Evolutionary conservation across 1,140 invertebrate species (phyloP).

Genomic region (Penaeus japonicus): DNA sequence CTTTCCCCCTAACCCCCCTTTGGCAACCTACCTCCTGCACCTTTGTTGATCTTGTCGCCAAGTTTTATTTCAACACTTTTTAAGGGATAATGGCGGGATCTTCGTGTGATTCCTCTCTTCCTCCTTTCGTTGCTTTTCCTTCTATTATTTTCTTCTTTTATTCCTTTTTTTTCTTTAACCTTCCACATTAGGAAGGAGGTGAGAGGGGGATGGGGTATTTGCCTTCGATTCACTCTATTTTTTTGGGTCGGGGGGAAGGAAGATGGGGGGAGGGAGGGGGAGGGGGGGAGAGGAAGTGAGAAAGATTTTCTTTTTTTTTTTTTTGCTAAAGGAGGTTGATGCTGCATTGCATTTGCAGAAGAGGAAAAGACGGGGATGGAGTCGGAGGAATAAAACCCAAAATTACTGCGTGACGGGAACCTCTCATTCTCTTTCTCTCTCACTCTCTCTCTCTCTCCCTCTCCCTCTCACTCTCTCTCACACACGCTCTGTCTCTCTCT

Average conservation of each 20-base stretch:
- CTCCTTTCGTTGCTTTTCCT: background rate
- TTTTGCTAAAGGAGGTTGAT: no score
- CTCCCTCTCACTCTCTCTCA: background rate
- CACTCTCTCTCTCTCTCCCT: background rate
- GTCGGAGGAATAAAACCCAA: background rate
- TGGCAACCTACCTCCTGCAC: background rate
- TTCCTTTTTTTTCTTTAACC: no score
- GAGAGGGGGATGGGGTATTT: no score
- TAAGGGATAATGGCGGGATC: conserved; percentile 2
- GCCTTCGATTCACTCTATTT: no score
- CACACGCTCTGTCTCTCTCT: background rate
- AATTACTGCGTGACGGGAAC: background rate
- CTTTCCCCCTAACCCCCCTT: background rate
- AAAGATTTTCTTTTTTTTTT: no score
- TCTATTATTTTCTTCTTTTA: no score
- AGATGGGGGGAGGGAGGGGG: no score
- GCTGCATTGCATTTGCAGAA: no score
- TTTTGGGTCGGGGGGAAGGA: no score
- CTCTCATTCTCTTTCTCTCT: background rate
- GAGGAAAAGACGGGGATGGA: no score
- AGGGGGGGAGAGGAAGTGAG: no score
- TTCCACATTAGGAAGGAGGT: no score
- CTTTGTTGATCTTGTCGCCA: conserved; percentile 49
- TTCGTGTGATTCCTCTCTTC: background rate
- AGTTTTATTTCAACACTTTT: conserved; percentile 30